Percentiles rank a stretch among this genome's conserved stretches.
phyloP scores from a whole-genome alignment of 2,113 vertebrate genomes.

The Onychostruthus taczanowskii region DNA sequence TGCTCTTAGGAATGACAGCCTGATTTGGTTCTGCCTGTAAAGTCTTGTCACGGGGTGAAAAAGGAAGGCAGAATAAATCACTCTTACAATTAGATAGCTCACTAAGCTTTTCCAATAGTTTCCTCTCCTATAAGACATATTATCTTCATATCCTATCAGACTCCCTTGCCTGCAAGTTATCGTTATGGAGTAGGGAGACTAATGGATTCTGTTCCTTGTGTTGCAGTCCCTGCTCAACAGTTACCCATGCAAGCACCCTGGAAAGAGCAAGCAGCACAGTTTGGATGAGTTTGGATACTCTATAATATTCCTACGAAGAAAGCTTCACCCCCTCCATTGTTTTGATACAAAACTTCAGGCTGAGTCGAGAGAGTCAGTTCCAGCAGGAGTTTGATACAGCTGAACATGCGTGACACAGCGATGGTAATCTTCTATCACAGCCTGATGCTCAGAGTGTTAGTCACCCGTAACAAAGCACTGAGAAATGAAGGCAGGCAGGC shows the following conservation, averaged over 20 bases:
- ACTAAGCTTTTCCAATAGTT: background rate
- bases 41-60: background rate
- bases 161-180: background rate
- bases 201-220: background rate
- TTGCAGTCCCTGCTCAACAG: background rate
- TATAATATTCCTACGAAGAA: background rate
- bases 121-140: background rate
- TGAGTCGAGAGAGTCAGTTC: background rate
- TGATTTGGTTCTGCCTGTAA: background rate
- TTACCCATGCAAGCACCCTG: background rate
- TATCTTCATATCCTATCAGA: background rate
- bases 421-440: background rate
- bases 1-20: background rate
- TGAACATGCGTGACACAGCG: fast-evolving
- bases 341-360: background rate
- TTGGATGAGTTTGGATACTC: background rate
- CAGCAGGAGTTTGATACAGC: background rate
- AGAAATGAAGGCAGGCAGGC: background rate
- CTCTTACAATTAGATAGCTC: background rate
- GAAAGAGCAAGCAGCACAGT: background rate
- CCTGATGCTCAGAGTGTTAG: background rate
- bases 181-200: background rate
- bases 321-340: background rate
- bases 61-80: background rate
- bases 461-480: background rate